Evolutionary conservation across 2,888 invertebrate species (phyloP).

Genomic region (Clivina fossor): DNA sequence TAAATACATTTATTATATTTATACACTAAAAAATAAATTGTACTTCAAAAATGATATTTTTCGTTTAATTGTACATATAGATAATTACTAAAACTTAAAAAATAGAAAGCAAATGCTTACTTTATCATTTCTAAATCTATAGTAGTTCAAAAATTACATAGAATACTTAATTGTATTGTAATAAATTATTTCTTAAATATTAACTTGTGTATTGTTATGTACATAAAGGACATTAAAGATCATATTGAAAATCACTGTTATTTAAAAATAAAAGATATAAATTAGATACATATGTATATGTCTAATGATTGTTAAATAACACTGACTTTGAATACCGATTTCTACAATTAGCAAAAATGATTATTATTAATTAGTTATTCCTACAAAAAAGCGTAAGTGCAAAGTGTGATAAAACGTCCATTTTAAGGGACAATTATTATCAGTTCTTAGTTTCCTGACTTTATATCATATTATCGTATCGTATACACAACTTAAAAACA

Average conservation of each 20-base stretch:
- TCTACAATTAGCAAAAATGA: background rate
- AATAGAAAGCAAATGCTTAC: no score
- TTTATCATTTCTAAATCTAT: no score
- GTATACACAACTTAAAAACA: constrained; percentile 22
- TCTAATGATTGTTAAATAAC: background rate
- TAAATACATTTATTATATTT: constrained; percentile 33
- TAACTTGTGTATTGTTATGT: constrained; percentile 8
- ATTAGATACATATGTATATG: no score
- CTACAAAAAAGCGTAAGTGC: constrained; percentile 30
- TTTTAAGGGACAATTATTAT: no score
- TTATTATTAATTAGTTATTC: constrained; percentile 19
- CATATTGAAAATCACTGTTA: constrained; percentile 3
- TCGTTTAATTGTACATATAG: no score
- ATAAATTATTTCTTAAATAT: constrained; percentile 15
- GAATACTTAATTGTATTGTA: no score
- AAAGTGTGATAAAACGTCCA: no score
- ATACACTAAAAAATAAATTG: constrained; percentile 24
- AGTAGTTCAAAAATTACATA: no score
- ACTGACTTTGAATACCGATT: background rate
- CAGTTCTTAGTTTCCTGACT: no score
- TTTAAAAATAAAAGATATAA: no score
- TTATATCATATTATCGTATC: no score
- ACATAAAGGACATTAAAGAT: constrained; percentile 7
- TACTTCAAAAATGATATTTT: constrained; percentile 30
- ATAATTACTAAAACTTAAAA: no score